phyloP scores from a whole-genome alignment of 2,113 vertebrate genomes.

The Bothrops jararaca region DNA sequence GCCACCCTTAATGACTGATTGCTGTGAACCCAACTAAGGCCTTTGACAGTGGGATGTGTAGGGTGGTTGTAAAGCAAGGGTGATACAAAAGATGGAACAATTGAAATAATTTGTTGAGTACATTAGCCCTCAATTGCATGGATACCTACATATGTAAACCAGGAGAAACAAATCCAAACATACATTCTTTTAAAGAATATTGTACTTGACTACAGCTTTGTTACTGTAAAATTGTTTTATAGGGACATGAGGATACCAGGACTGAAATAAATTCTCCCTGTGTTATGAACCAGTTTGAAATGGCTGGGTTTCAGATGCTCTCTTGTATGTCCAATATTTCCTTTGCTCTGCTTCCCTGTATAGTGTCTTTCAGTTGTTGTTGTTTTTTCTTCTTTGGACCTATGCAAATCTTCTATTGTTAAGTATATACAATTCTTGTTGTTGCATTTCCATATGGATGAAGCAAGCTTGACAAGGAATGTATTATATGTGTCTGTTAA shows the following conservation, averaged over 20 bases:
- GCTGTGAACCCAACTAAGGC: constrained; percentile 13
- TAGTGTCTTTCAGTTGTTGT: background rate
- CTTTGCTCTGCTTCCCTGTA: background rate
- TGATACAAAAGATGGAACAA: background rate
- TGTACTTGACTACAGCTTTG: background rate
- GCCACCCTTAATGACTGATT: background rate
- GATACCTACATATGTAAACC: background rate
- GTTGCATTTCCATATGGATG: background rate
- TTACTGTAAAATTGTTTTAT: background rate
- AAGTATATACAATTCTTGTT: background rate
- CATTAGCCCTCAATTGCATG: background rate
- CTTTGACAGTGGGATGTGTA: constrained; percentile 20
- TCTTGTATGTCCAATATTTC: too few species aligned
- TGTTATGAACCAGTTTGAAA: background rate
- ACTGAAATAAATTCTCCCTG: background rate
- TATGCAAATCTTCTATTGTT: constrained; percentile 28
- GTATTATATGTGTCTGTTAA: background rate
- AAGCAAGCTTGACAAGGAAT: background rate
- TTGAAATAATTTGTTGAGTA: background rate
- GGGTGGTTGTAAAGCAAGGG: background rate
- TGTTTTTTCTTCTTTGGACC: background rate
- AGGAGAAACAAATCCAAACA: background rate
- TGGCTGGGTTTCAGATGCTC: background rate
- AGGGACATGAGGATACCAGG: background rate
- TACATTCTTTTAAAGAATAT: background rate